Conservation (phyloP, 2,888 invertebrate species). For the Oscheius sp. region DNA sequence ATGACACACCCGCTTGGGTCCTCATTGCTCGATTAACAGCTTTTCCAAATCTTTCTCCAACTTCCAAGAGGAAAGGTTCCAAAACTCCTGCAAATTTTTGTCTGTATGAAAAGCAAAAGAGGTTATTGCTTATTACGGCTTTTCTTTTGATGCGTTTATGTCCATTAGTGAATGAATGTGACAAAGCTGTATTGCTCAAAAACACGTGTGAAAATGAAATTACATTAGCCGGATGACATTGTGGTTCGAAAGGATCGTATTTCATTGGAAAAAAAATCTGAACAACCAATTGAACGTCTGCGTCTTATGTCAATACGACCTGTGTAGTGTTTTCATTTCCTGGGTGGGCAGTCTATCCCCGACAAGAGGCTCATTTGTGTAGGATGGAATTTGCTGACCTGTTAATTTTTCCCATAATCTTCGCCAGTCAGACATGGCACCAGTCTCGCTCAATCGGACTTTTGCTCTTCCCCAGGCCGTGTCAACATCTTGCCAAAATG, state of each 20-base stretch:
- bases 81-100: constrained; percentile 6
- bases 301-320: constrained; percentile 13
- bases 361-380: not conserved
- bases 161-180: no score
- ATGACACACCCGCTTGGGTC: constrained; percentile 10
- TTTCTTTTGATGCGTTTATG: not conserved
- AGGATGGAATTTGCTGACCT: constrained; percentile 1
- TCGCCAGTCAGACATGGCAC: constrained; percentile 6
- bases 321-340: constrained; percentile 4
- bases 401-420: constrained; percentile 24
- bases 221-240: no score
- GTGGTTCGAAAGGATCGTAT: not conserved
- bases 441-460: not conserved
- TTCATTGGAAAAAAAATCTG: not conserved
- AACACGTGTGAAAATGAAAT: no score
- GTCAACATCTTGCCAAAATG: constrained; percentile 7
- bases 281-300: not conserved
- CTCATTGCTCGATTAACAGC: constrained; percentile 21
- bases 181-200: no score
- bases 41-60: constrained; percentile 16
- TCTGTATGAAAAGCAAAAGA: not conserved
- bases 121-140: not conserved
- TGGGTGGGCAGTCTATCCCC: not conserved
- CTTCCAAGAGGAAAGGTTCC: constrained; percentile 20
- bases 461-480: constrained; percentile 12